Conservation (phyloP, 2,888 invertebrate genomes). For the Alentia gelatinosa region DNA sequence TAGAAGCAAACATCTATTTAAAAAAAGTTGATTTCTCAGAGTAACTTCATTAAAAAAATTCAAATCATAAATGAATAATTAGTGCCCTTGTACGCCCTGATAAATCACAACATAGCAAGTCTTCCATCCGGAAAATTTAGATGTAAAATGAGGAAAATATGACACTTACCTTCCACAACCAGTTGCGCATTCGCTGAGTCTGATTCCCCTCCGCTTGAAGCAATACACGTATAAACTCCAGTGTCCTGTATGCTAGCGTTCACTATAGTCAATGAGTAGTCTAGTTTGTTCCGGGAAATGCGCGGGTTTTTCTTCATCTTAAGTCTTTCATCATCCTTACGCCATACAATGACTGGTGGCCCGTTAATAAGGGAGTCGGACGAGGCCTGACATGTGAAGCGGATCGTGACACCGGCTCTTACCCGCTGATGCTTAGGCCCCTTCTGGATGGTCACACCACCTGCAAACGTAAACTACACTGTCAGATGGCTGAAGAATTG, state of each 20-base stretch:
- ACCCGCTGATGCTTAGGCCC: slow-evolving; percentile 60
- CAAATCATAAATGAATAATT: too few species aligned
- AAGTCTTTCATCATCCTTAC: slow-evolving; percentile 56
- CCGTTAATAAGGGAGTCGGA: slow-evolving; percentile 52
- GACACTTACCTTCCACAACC: slow-evolving; percentile 62
- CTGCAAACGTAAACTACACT: slow-evolving; percentile 43
- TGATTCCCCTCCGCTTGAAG: slow-evolving; percentile 41
- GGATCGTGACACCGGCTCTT: slow-evolving; percentile 58
- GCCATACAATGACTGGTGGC: slow-evolving; percentile 55
- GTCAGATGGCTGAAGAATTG: neutral
- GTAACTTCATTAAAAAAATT: too few species aligned
- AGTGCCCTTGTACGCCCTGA: too few species aligned
- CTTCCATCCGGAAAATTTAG: too few species aligned
- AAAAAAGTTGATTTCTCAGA: too few species aligned
- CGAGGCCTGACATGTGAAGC: slow-evolving; percentile 57
- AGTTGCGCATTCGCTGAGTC: slow-evolving; percentile 60
- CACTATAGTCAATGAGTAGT: slow-evolving; percentile 69
- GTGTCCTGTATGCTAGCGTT: slow-evolving; percentile 70
- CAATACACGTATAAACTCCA: slow-evolving; percentile 73
- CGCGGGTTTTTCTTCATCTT: slow-evolving; percentile 35
- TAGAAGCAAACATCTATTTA: too few species aligned
- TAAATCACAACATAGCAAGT: too few species aligned
- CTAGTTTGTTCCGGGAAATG: slow-evolving; percentile 41
- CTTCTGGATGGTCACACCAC: slow-evolving; percentile 57
- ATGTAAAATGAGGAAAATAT: too few species aligned